Evolutionary conservation across 2,113 vertebrate species (phyloP).

Genomic region (Gallinago media): DNA sequence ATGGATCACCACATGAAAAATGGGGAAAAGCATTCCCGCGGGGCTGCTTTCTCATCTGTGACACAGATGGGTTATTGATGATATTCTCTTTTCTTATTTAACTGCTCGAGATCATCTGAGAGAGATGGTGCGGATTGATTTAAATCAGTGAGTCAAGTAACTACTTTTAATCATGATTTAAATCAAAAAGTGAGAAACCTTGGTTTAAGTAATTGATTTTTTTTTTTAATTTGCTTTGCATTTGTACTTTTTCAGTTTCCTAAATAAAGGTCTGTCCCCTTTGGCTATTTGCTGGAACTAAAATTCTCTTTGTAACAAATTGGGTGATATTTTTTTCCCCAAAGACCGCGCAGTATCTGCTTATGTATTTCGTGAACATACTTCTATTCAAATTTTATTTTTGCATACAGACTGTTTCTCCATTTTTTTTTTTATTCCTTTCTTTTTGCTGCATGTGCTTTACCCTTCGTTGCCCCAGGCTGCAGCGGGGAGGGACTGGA

Average conservation of each 20-base stretch:
- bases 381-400: not conserved
- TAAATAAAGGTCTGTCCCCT: not conserved
- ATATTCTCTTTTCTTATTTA: constrained; percentile 2
- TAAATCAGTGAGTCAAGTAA: constrained; percentile 19
- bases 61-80: constrained; percentile 29
- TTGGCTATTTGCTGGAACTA: not conserved
- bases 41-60: not conserved
- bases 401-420: fast-evolving
- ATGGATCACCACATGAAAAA: not conserved
- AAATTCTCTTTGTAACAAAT: not conserved
- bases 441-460: not conserved
- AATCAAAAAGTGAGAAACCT: not conserved
- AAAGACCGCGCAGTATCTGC: fast-evolving
- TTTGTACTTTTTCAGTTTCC: not conserved
- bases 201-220: not conserved
- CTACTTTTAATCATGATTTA: constrained; percentile 4
- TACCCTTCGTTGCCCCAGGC: not conserved
- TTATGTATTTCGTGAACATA: fast-evolving
- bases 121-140: not conserved
- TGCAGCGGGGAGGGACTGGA: not conserved
- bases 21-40: not conserved
- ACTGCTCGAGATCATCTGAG: constrained; percentile 3
- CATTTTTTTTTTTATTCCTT: not conserved
- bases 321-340: fast-evolving
- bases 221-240: not conserved